Evolutionary conservation across 2,797 vertebrate species (phyloP), one percentile per base, ranked within the genome.

Genomic region (Sebastes alutus): DNA sequence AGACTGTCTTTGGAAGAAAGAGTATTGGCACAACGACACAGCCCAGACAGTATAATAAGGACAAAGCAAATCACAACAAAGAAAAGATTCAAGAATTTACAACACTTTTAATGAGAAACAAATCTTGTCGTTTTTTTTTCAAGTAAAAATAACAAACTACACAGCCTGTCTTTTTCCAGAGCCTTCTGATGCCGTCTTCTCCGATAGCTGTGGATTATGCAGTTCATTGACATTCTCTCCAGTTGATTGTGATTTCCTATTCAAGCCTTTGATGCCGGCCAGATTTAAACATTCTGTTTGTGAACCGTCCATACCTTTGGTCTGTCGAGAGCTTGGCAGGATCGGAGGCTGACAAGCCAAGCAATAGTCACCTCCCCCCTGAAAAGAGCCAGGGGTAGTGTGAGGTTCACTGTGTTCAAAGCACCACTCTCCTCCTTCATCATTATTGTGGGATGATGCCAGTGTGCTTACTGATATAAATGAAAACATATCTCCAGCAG

Each of bases 201-300:
- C 23, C 18, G n/a, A 63, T 84, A 30, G 75, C 81, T 12, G 61
- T 14, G 76, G 78, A 88, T 91, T 83, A 87, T 87, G 69, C 85
- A 81, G 76, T 80, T 91, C 91, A 94, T 94, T 94, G 90, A 93
- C 89, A 94, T 93, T 93, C 93, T 86, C 82, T 87, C 75, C 85
- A 85, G 88, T 92, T 95, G 89, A 95, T 94, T 93, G 88, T 87
- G 81, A 93, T 95, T 94, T 95, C 93, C 93, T 86, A 93, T 92
- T 92, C 90, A 92, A 84, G 78, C 88, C 93, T 95, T 95, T 95
- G 93, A 95, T 95, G 91, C 88, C 0, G 84, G 86, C 88, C 88
- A 89, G 91, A 92, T 93, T 95, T 94, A 94, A 94, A 93, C 93
- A 95, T 95, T 95, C 93, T 95, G 93, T 95, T 94, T 95, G 93